Base-by-base conservation (phyloP, 1,140 invertebrate species). In the Drosophila rufa region DNA sequence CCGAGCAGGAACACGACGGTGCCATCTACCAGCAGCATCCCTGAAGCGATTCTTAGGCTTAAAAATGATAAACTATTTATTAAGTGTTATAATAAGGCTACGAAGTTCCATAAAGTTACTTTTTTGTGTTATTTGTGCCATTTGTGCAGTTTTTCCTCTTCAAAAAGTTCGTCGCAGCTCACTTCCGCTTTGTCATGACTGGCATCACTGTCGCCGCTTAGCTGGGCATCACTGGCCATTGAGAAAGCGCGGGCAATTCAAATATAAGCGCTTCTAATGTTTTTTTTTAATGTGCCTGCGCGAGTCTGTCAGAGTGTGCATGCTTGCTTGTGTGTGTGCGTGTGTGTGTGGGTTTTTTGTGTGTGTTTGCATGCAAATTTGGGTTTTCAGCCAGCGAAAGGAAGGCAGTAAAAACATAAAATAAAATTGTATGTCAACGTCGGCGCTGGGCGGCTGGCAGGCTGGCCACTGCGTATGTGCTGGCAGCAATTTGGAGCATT, bases 401-500 rank as follows among this genome's bases (percentile, higher is more conserved):
- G 59, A 38, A 38, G 51, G 51, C 51, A 22, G 19, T 40, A 25
- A 56, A 56, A 55, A 36, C 12, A 51, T 56, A 50, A 69, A 73
- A 71, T 48, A 48, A 58, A 56, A 46, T 43, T 59, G 38, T 75
- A 25, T 75, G 68, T 55, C 61, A 67, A 47, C 50, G 50, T 68
- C 15, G 64, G n/a, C 22, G 68, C 47, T 65, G 51, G 30, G 30
- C 30, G 30, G 30, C 30, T 33, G 30, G 8, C 30, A 33, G 30
- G 30, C 30, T 51, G 68, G 65, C 25, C 65, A 58, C 45, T 71
- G 68, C 68, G 68, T 71, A 69, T 69, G 64, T 70, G 36, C 50
- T 17, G 17, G 43, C 25, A 25, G 62, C n/a, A 71, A 73, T 71
- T 67, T 73, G 70, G 70, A 73, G 68, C 68, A 74, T 74, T 73